phyloP scores from a whole-genome alignment of 1,140 invertebrate species.

The Sitobion miscanthi region DNA sequence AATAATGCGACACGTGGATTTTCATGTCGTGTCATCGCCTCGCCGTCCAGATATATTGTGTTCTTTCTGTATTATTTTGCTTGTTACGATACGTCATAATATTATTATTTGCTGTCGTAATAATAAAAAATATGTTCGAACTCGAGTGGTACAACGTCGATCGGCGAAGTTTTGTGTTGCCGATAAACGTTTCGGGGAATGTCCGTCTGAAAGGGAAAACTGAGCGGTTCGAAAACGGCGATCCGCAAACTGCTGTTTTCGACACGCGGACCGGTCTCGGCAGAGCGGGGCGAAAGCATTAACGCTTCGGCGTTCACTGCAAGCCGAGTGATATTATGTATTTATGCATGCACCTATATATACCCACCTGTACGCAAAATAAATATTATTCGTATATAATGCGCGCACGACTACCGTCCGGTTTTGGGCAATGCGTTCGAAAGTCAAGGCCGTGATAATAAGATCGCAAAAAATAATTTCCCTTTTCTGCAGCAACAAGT shows the following conservation, averaged over 20 bases:
- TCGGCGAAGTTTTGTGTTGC: not conserved
- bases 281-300: slow-evolving; percentile 15
- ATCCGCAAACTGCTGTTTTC: not conserved
- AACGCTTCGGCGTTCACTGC: not conserved
- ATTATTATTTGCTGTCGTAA: not conserved
- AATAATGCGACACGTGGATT: not conserved
- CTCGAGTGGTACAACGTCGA: not conserved
- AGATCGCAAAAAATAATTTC: not conserved
- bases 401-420: slow-evolving; percentile 2
- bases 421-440: slow-evolving; percentile 29
- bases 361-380: not conserved
- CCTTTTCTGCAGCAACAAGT: not conserved
- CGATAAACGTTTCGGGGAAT: not conserved
- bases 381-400: not conserved
- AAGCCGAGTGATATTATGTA: not conserved
- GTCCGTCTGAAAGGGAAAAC: slow-evolving; percentile 23
- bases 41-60: not conserved
- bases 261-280: not conserved
- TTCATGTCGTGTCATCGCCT: not conserved
- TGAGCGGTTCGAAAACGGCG: not conserved
- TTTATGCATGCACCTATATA: not conserved
- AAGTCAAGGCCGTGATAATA: slow-evolving; percentile 36
- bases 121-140: not conserved
- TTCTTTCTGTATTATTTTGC: no score
- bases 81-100: not conserved